A percentile compares a stretch with the other conserved stretches of the same genome.
These are phyloP conservation scores for Xiphorhynchus erythropygius DNA, from an alignment of 2,797 vertebrate genomes.

Conservation along the genomic window DNA sequence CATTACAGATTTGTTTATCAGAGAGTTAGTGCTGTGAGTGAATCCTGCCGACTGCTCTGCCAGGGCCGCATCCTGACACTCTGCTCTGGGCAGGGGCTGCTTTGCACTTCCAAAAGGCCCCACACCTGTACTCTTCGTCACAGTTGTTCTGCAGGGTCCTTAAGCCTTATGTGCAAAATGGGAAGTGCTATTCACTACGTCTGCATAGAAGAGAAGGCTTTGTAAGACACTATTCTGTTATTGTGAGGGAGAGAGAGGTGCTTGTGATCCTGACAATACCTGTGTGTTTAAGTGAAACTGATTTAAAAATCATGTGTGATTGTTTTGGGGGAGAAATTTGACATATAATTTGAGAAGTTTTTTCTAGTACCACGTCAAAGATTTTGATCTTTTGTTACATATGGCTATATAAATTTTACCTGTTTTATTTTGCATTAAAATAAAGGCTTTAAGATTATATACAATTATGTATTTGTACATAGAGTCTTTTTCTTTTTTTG, in stretches of 20 bases:
- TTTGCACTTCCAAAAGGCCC: conserved; percentile 7
- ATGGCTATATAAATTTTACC: conserved; percentile 75
- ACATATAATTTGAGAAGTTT: conserved; percentile 46
- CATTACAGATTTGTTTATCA: conserved; percentile 36
- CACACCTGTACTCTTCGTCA: background rate
- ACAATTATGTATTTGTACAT: background rate
- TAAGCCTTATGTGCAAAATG: background rate
- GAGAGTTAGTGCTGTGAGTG: conserved; percentile 5
- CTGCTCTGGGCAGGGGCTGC: background rate
- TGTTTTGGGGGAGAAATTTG: conserved; percentile 53
- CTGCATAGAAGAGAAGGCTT: conserved; percentile 49
- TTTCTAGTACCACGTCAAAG: conserved; percentile 68
- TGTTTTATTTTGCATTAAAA: conserved; percentile 81
- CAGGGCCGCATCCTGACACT: background rate
- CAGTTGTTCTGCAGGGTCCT: conserved; percentile 8
- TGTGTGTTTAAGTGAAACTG: conserved; percentile 63
- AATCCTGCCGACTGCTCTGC: conserved; percentile 28
- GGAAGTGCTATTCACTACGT: conserved; percentile 12
- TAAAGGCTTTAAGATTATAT: conserved; percentile 77
- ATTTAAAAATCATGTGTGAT: conserved; percentile 52
- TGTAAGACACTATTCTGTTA: conserved; percentile 39
- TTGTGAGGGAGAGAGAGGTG: conserved; percentile 39
- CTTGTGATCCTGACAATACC: conserved; percentile 60
- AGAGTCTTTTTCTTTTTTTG: background rate
- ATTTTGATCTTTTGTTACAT: conserved; percentile 74